These are phyloP conservation scores for Meiosimyza platycephala DNA, from an alignment of 2,888 invertebrate genomes.

Conservation along the genomic window DNA sequence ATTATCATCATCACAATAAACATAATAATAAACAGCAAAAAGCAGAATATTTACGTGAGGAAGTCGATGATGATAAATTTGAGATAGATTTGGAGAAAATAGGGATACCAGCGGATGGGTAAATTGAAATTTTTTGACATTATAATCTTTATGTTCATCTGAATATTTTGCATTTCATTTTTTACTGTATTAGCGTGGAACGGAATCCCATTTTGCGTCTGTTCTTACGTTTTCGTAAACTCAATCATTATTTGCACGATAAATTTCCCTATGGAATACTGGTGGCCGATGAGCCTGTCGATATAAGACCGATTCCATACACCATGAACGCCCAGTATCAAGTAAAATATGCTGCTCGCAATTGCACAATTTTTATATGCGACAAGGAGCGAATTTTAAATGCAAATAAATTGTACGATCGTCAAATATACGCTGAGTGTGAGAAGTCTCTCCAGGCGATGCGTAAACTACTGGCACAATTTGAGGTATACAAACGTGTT, in stretches of 20 bases:
- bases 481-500: constrained; percentile 41
- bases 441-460: constrained; percentile 44
- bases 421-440: constrained; percentile 51
- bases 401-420: constrained; percentile 51
- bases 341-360: constrained; percentile 53
- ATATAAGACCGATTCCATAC: constrained; percentile 44
- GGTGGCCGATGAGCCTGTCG: constrained; percentile 41
- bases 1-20: constrained; percentile 24
- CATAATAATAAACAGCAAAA: constrained; percentile 14
- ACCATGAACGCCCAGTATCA: constrained; percentile 56
- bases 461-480: constrained; percentile 24
- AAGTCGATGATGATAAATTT: constrained; percentile 39
- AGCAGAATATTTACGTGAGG: constrained; percentile 1
- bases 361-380: constrained; percentile 49
- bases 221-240: constrained; percentile 48
- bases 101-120: constrained; percentile 46
- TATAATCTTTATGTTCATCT: not conserved
- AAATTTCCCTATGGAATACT: constrained; percentile 44
- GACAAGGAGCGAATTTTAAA: constrained; percentile 49
- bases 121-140: constrained; percentile 31
- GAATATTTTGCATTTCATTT: not conserved
- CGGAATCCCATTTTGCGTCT: constrained; percentile 47
- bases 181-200: constrained; percentile 43
- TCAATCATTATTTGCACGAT: constrained; percentile 52
- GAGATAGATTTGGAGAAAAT: constrained; percentile 40